Evolutionary conservation across 2,888 invertebrate species (phyloP).

Genomic region (Orthosia cruda): DNA sequence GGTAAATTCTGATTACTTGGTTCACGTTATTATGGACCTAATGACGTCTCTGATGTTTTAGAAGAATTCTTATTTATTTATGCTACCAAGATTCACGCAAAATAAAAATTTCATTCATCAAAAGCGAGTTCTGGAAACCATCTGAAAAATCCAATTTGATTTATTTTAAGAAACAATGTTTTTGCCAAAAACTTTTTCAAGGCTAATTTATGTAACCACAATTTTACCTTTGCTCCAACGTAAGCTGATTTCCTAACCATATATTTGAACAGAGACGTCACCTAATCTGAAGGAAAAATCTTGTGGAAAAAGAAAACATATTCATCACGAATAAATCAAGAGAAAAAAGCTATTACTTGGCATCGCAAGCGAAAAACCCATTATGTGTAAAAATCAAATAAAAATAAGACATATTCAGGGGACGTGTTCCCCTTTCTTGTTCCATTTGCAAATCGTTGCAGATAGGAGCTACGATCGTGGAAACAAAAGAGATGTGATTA

Average conservation of each 20-base stretch:
- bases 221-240: constrained; percentile 18
- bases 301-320: constrained; percentile 40
- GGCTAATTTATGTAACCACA: constrained; percentile 34
- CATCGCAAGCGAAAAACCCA: constrained; percentile 55
- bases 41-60: not conserved
- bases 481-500: constrained; percentile 36
- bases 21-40: not conserved
- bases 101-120: constrained; percentile 20
- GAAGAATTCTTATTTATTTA: not conserved
- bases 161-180: constrained; percentile 23
- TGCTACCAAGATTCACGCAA: not conserved
- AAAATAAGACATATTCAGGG: constrained; percentile 52
- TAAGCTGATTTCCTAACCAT: constrained; percentile 50
- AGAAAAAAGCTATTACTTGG: constrained; percentile 59
- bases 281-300: constrained; percentile 49
- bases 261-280: constrained; percentile 43
- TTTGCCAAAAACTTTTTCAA: constrained; percentile 22
- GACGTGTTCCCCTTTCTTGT: constrained; percentile 42
- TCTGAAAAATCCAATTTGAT: constrained; percentile 12
- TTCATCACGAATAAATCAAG: constrained; percentile 53
- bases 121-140: constrained; percentile 1
- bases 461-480: constrained; percentile 13
- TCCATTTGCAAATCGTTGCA: constrained; percentile 44
- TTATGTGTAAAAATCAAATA: constrained; percentile 60
- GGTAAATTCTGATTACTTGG: not conserved